A percentile compares a stretch with the other conserved stretches of the same genome.
These are phyloP conservation scores for Tribolium freemani DNA, from an alignment of 2,888 invertebrate species.

Conservation along the genomic window DNA sequence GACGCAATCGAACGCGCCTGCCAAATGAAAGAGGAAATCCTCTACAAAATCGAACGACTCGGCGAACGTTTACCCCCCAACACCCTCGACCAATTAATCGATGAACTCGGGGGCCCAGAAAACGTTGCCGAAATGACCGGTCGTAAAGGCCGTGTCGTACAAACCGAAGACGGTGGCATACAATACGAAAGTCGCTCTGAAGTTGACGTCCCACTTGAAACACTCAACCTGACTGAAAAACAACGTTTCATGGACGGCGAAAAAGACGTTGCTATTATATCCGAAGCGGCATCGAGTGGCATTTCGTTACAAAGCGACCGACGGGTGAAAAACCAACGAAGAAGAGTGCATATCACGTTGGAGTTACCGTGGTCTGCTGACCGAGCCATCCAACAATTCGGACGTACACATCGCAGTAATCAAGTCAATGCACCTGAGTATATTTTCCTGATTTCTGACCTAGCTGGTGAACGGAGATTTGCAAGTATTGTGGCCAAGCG, in stretches of 20 bases:
- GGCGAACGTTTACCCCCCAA: slow-evolving; percentile 94
- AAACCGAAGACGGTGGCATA: slow-evolving; percentile 94
- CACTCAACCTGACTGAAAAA: slow-evolving; percentile 94
- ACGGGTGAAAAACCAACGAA: slow-evolving; percentile 91
- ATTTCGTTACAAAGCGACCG: slow-evolving; percentile 97
- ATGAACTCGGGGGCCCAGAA: slow-evolving; percentile 97
- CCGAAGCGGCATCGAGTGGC: slow-evolving; percentile 98
- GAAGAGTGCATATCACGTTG: slow-evolving; percentile 97
- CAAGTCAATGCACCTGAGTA: slow-evolving; percentile 99
- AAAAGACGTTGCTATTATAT: slow-evolving; percentile 98
- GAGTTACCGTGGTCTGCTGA: slow-evolving; percentile 99
- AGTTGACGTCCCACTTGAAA: slow-evolving; percentile 95
- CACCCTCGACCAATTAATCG: slow-evolving; percentile 97
- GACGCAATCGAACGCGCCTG: slow-evolving; percentile 92
- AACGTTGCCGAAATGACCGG: slow-evolving; percentile 99
- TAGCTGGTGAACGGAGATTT: slow-evolving; percentile 97
- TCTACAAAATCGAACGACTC: slow-evolving; percentile 83
- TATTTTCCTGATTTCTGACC: slow-evolving; percentile 97
- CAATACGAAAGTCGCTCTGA: slow-evolving; percentile 96
- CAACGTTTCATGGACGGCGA: slow-evolving; percentile 95
- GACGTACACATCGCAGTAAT: slow-evolving; percentile 70
- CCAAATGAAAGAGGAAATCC: slow-evolving; percentile 92
- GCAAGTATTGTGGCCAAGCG: slow-evolving; percentile 96
- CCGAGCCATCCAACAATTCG: slow-evolving; percentile 99
- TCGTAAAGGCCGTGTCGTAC: slow-evolving; percentile 78